phyloP scores from a whole-genome alignment of 2,113 vertebrate species.

The Ceratotherium simum region DNA sequence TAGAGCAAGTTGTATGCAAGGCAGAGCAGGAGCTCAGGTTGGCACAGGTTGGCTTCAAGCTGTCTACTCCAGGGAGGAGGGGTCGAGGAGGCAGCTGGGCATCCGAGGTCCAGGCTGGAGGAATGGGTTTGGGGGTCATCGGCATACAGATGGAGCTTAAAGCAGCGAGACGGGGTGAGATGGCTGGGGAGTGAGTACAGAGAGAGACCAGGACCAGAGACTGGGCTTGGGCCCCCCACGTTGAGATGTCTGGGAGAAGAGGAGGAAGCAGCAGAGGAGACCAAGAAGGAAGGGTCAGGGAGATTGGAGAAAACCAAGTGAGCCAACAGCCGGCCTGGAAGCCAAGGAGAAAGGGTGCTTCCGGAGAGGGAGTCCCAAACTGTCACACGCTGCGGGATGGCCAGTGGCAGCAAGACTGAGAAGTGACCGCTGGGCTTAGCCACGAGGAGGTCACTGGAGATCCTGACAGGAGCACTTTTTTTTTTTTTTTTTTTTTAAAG shows the following conservation, averaged over 20 bases:
- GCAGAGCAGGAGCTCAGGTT: background rate
- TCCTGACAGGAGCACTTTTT: background rate
- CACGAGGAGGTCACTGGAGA: fast-evolving
- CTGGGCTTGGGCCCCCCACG: background rate
- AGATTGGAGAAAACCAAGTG: background rate
- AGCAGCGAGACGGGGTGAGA: background rate
- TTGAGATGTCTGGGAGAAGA: background rate
- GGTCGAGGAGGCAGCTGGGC: fast-evolving
- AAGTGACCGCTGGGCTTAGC: too few relatives aligned
- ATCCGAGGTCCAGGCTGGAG: background rate
- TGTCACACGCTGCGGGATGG: background rate
- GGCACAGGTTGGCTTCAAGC: fast-evolving
- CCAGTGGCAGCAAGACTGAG: background rate
- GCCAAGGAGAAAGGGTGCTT: background rate
- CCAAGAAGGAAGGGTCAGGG: background rate
- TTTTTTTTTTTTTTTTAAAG: too few relatives aligned
- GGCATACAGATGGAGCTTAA: background rate
- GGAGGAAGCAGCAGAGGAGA: background rate
- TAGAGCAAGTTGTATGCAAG: background rate
- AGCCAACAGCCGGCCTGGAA: background rate
- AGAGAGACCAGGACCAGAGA: background rate
- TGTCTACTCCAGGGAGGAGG: background rate
- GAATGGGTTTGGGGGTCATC: background rate
- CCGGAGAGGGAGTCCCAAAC: fast-evolving
- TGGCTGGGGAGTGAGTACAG: background rate